phyloP scores from a whole-genome alignment of 64 coral and sea anemone species.

The Trachythela sp. region DNA sequence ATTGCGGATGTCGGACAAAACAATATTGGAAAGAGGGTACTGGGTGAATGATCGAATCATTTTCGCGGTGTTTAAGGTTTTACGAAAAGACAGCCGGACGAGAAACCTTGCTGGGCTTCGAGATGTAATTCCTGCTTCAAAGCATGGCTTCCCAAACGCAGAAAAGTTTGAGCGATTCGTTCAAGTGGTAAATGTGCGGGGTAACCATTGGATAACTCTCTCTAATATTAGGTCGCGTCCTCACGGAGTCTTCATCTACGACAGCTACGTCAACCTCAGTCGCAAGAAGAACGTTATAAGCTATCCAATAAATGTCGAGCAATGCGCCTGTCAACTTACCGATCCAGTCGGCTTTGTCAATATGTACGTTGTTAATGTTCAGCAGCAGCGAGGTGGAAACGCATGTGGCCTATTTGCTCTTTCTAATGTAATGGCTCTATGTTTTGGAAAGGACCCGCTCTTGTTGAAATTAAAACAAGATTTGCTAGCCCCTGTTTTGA shows the following conservation, averaged over 20 bases:
- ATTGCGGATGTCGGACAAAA: not conserved
- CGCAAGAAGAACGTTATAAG: not conserved
- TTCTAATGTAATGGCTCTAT: slow-evolving; percentile 34
- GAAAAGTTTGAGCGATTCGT: not conserved
- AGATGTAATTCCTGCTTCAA: not conserved
- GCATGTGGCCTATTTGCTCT: slow-evolving; percentile 62
- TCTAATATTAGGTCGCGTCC: not conserved
- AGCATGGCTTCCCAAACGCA: not conserved
- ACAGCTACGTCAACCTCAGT: slow-evolving; percentile 37
- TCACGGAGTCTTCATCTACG: slow-evolving; percentile 16
- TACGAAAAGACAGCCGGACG: not conserved
- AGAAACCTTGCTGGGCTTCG: not conserved
- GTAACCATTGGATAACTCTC: not conserved
- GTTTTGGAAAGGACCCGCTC: not conserved
- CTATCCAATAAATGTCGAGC: slow-evolving; percentile 51
- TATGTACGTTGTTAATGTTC: slow-evolving; percentile 33
- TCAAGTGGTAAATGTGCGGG: not conserved
- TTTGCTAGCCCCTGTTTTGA: slow-evolving; percentile 23
- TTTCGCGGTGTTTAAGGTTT: not conserved
- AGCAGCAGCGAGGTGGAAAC: slow-evolving; percentile 42
- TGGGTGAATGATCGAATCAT: no score
- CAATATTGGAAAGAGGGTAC: not conserved
- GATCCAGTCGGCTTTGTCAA: not conserved
- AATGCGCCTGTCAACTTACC: slow-evolving; percentile 34
- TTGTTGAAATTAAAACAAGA: slow-evolving; percentile 28